Evolutionary conservation across 2,113 vertebrate species (phyloP), one percentile per base, ranked within the genome.

Genomic region (Python bivittatus): DNA sequence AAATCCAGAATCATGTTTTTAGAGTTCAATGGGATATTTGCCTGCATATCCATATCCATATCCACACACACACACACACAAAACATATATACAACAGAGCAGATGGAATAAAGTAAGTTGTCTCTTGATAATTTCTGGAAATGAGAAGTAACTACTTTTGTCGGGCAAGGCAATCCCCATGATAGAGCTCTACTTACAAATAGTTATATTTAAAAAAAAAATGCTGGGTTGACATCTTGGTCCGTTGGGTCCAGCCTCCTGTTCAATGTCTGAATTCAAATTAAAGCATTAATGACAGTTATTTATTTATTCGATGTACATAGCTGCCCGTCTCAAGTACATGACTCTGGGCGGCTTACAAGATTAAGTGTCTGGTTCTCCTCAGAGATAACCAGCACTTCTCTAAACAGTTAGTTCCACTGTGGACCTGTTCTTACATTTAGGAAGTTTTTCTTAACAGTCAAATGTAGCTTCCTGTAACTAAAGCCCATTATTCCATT

Each of bases 1-100:
- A 92, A 89, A n/a, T 84, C 64, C 88, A 94, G 22, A 90, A 91
- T 93, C 93, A 90, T 86, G 27, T 95, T 96, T 91, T 91, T 64
- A 8, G 1, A 33, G 23, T 42, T 64, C 90, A 94, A 93, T 79
- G 84, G 95, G 92, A 95, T 93, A 79, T 38, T 38, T 79, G 86
- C 95, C 94, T 93, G 61, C 68, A 72, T 68, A 58, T n/a, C n/a
- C n/a, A n/a, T n/a, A n/a, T n/a, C n/a, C n/a, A n/a, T n/a, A n/a
- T n/a, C n/a, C n/a, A n/a, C n/a, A n/a, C n/a, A n/a, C n/a, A n/a
- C n/a, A n/a, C n/a, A n/a, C n/a, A n/a, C n/a, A n/a, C n/a, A n/a
- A n/a, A n/a, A 57, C 87, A 57, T 52, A 17, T 8, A 86, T 25
- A 5, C 7, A 86, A 53, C 27, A 15, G 13, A 5, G n/a, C 10